Percentiles rank a stretch among this genome's conserved stretches.
These are phyloP conservation scores for Sigmodon hispidus DNA, from an alignment of 2,113 vertebrate genomes.

Conservation along the genomic window DNA sequence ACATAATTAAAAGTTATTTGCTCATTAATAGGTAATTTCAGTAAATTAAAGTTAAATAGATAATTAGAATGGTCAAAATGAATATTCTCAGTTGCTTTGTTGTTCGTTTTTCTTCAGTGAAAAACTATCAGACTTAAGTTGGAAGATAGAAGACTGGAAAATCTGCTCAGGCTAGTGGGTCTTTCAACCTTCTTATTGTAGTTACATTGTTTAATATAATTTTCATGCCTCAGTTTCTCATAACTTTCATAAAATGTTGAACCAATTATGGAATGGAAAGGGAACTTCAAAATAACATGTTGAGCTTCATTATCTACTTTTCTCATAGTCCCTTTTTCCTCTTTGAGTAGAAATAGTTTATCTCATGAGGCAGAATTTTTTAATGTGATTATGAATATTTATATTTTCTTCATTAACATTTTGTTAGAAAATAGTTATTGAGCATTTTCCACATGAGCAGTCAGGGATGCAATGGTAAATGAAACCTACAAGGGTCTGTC, in stretches of 20 bases:
- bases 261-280: not conserved
- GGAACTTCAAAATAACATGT: not conserved
- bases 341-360: constrained; percentile 12
- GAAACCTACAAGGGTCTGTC: not conserved
- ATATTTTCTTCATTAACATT: constrained; percentile 58
- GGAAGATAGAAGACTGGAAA: not conserved
- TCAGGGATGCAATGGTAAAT: not conserved
- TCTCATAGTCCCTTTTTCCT: not conserved
- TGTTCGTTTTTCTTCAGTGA: not conserved
- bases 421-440: constrained; percentile 59
- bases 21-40: not conserved
- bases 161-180: not conserved
- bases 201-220: not conserved
- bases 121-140: not conserved
- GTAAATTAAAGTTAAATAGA: not conserved
- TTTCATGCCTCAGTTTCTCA: not conserved
- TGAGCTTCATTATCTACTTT: not conserved
- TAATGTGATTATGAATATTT: constrained; percentile 47
- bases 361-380: not conserved
- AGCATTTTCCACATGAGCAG: constrained; percentile 15
- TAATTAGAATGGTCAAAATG: not conserved
- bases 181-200: not conserved
- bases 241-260: not conserved
- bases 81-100: rapidly evolving
- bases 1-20: not conserved